Percentiles rank a stretch among this genome's conserved stretches.
These are phyloP conservation scores for Aporophyla nigra DNA, from an alignment of 2,888 invertebrate species.

Conservation along the genomic window DNA sequence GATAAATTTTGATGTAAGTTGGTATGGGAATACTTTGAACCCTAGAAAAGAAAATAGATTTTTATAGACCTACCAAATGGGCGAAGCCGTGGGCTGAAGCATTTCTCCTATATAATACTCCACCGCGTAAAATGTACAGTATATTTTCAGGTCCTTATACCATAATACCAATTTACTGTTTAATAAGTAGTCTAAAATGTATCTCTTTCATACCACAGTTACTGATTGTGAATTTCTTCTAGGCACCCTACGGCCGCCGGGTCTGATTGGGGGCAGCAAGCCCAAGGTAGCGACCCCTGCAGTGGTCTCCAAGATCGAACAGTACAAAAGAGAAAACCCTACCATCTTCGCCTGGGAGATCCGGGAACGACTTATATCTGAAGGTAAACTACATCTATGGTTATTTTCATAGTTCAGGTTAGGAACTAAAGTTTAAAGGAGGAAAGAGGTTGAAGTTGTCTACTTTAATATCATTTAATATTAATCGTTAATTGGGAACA, in stretches of 20 bases:
- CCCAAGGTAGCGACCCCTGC: conserved; percentile 99
- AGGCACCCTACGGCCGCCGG: conserved; percentile 97
- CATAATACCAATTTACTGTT: not conserved
- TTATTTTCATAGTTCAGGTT: not conserved
- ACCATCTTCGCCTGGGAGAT: conserved; percentile 99
- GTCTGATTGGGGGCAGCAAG: conserved; percentile 98
- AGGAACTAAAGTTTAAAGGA: not conserved
- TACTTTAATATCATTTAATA: no score
- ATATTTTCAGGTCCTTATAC: no score
- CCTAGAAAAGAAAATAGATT: no score
- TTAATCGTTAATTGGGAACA: no score
- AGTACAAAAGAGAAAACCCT: conserved; percentile 99
- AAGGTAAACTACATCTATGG: conserved; percentile 92
- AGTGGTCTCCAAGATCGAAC: conserved; percentile 99
- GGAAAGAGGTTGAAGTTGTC: not conserved
- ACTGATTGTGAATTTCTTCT: conserved; percentile 71
- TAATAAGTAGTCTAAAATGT: not conserved
- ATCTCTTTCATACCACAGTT: not conserved
- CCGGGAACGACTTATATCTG: conserved; percentile 98
- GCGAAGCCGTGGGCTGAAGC: no score
- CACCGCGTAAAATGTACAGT: not conserved
- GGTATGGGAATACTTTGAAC: no score
- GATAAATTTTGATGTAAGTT: no score
- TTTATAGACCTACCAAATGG: no score
- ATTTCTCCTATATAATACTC: not conserved